Evolutionary conservation across 1,140 invertebrate genomes (phyloP).

Genomic region (Anastrepha obliqua): DNA sequence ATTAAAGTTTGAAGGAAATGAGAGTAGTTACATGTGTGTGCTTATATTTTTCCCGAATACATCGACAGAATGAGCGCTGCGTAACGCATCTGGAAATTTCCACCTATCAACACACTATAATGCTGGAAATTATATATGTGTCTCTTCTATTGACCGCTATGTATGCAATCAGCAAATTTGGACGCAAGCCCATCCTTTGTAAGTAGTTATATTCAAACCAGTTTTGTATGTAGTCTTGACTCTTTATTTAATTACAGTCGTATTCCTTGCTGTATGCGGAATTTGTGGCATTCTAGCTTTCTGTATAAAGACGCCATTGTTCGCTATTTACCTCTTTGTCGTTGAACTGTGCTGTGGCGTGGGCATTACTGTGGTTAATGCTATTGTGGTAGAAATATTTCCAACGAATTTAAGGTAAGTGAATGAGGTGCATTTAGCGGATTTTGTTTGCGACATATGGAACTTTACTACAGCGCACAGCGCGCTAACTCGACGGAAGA

Average conservation of each 20-base stretch:
- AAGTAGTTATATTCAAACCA: conserved; percentile 27
- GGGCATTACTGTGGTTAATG: conserved; percentile 64
- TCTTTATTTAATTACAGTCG: conserved; percentile 49
- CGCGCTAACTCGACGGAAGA: too few species aligned
- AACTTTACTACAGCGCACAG: too few species aligned
- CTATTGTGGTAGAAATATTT: conserved; percentile 65
- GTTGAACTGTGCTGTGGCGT: conserved; percentile 60
- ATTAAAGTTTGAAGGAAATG: neutral
- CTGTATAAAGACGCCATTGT: conserved; percentile 51
- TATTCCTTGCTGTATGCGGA: conserved; percentile 55
- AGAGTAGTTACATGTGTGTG: neutral
- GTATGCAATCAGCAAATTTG: conserved; percentile 55
- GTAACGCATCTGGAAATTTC: conserved; percentile 56
- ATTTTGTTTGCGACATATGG: too few species aligned
- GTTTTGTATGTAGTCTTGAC: neutral
- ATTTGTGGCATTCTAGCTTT: conserved; percentile 54
- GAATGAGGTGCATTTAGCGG: too few species aligned
- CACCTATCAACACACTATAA: conserved; percentile 57
- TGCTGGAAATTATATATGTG: conserved; percentile 59
- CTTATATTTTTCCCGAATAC: neutral
- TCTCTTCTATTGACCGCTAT: conserved; percentile 34
- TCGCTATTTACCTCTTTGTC: conserved; percentile 58
- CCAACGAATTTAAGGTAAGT: conserved; percentile 66
- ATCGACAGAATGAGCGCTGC: neutral
- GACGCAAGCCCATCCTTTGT: conserved; percentile 57